These are phyloP conservation scores for Sabatieria punctata DNA, from an alignment of 2,888 invertebrate genomes.

Conservation along the genomic window DNA sequence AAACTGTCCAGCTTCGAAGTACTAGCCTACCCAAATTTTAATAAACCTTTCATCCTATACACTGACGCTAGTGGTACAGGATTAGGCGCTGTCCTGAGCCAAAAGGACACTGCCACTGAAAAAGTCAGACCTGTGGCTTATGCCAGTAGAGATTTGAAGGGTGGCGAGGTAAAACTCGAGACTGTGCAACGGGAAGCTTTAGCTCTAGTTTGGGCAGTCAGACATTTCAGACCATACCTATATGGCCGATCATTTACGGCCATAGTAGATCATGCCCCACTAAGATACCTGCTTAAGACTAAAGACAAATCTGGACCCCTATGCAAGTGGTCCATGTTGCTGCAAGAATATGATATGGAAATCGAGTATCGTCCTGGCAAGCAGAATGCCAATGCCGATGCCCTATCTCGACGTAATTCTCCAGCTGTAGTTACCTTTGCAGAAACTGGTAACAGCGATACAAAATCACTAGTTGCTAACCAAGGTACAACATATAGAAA, in stretches of 20 bases:
- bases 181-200: constrained; percentile 34
- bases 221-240: constrained; percentile 34
- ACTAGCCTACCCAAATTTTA: constrained; percentile 16
- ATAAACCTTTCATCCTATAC: constrained; percentile 16
- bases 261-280: constrained; percentile 36
- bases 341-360: constrained; percentile 32
- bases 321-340: constrained; percentile 34
- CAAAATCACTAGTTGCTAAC: too few relatives aligned
- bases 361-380: constrained; percentile 33
- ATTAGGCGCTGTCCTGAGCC: constrained; percentile 21
- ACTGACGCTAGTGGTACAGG: constrained; percentile 20
- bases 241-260: constrained; percentile 29
- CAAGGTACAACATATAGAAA: too few relatives aligned
- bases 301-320: constrained; percentile 35
- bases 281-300: constrained; percentile 35
- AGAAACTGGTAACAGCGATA: too few relatives aligned
- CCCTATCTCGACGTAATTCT: constrained; percentile 30
- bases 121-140: constrained; percentile 18
- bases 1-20: constrained; percentile 5
- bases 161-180: constrained; percentile 31
- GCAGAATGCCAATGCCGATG: constrained; percentile 32
- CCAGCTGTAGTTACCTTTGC: too few relatives aligned
- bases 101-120: constrained; percentile 14
- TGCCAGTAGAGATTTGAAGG: constrained; percentile 14
- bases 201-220: constrained; percentile 29